phyloP scores from a whole-genome alignment of 2,888 invertebrate genomes.

The Lepeophtheirus nordmannii region DNA sequence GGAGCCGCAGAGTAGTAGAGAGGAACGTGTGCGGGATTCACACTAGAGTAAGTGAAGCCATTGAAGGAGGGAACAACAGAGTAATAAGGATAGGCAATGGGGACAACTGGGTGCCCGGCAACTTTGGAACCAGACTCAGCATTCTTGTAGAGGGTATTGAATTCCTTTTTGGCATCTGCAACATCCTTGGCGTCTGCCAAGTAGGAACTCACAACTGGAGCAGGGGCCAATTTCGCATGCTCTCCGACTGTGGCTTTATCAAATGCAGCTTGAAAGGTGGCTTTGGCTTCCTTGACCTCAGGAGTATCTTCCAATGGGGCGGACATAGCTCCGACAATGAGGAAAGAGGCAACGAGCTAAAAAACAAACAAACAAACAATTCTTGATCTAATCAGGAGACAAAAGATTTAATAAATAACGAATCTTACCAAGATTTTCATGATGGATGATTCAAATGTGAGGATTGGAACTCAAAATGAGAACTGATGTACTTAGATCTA shows the following conservation, averaged over 20 bases:
- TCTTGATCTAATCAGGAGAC: too few relatives aligned
- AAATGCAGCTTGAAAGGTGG: neutral
- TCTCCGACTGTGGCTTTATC: neutral
- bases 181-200: neutral
- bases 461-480: too few relatives aligned
- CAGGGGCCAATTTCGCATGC: neutral
- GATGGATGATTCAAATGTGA: neutral
- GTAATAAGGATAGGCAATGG: too few relatives aligned
- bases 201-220: neutral
- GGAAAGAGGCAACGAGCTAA: too few relatives aligned
- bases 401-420: too few relatives aligned
- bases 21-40: too few relatives aligned
- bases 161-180: neutral
- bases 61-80: too few relatives aligned
- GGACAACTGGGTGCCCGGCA: too few relatives aligned
- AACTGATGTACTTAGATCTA: too few relatives aligned
- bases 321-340: neutral
- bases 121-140: neutral
- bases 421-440: slow-evolving; percentile 4
- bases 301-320: neutral
- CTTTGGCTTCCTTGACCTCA: neutral
- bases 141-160: neutral
- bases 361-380: too few relatives aligned
- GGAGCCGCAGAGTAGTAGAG: too few relatives aligned
- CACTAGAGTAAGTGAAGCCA: too few relatives aligned